Evolutionary conservation across 2,113 vertebrate genomes (phyloP).

Genomic region (Chionodraco myersi): DNA sequence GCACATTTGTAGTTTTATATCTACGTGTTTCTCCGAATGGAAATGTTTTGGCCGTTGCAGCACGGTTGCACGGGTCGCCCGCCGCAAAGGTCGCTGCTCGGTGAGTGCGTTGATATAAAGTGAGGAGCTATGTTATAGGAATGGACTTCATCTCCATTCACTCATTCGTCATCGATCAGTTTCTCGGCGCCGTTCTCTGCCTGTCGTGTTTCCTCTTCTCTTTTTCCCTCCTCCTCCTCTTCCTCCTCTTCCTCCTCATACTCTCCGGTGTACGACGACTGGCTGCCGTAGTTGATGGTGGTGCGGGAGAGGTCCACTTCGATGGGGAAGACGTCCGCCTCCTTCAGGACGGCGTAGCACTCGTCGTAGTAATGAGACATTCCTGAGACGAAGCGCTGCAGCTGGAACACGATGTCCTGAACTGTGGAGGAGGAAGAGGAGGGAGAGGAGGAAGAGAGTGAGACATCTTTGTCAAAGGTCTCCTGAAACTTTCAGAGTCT

Average conservation of each 20-base stretch:
- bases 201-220: constrained; percentile 53
- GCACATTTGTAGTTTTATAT: too few species aligned
- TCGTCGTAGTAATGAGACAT: constrained; percentile 97
- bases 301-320: constrained; percentile 98
- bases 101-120: constrained; percentile 20
- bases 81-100: background rate
- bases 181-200: constrained; percentile 88
- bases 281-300: constrained; percentile 91
- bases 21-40: too few species aligned
- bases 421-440: constrained; percentile 80
- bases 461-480: background rate
- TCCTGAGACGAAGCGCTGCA: constrained; percentile 96
- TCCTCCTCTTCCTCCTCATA: constrained; percentile 78
- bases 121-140: background rate
- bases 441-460: background rate
- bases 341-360: constrained; percentile 93
- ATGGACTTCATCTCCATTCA: background rate
- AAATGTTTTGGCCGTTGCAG: too few species aligned
- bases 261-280: constrained; percentile 84
- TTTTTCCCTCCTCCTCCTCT: constrained; percentile 43
- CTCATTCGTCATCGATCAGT: constrained; percentile 89
- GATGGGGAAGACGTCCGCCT: constrained; percentile 97
- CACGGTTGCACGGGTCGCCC: too few species aligned
- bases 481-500: too few species aligned
- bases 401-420: constrained; percentile 99